Percentiles rank a stretch among this genome's conserved stretches.
Conservation (phyloP, 2,113 vertebrate species). For the Gallinago paraguaiae region DNA sequence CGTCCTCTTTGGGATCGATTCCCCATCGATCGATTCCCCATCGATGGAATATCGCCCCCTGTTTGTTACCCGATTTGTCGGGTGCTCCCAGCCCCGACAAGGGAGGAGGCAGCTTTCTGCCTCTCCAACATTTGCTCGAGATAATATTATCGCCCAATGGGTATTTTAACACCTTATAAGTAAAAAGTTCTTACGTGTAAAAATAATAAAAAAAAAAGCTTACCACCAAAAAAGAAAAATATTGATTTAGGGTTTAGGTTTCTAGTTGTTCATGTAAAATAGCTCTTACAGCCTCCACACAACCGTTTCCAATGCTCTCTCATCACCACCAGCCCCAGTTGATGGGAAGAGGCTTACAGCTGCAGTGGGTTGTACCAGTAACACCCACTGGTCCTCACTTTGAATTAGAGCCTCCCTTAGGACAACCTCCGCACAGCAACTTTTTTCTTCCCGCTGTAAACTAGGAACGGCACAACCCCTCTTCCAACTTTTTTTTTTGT, state of each 20-base stretch:
- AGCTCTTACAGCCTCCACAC: rapidly evolving
- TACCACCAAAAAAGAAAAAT: background rate
- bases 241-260: background rate
- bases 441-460: background rate
- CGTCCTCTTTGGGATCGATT: rapidly evolving
- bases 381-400: rapidly evolving
- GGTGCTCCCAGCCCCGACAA: rapidly evolving
- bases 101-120: background rate
- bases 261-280: background rate
- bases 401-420: rapidly evolving
- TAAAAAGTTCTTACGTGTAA: rapidly evolving
- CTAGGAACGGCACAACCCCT: no score
- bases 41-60: no score
- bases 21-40: no score
- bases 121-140: background rate
- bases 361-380: rapidly evolving
- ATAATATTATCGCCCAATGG: rapidly evolving
- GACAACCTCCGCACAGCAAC: background rate
- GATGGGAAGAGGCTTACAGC: background rate
- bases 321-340: rapidly evolving
- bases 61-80: no score
- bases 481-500: background rate
- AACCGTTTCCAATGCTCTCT: rapidly evolving
- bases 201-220: background rate
- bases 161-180: background rate